These are phyloP conservation scores for Callyntrura guangdongensis DNA, from an alignment of 2,888 invertebrate species.

Conservation along the genomic window DNA sequence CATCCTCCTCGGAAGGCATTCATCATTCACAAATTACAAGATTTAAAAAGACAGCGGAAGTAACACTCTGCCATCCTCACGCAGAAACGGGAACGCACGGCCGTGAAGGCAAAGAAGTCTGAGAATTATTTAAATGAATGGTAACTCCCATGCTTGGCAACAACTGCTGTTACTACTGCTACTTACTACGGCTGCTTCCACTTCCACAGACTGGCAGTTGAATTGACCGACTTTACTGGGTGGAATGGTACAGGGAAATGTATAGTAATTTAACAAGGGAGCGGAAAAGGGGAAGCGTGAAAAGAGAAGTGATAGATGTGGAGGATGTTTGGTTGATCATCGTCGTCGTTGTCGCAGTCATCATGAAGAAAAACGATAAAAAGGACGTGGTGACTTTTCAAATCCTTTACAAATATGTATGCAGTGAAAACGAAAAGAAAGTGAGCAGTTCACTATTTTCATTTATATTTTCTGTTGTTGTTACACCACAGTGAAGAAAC, in stretches of 20 bases:
- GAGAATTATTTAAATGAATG: slow-evolving; percentile 54
- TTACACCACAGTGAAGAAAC: neutral
- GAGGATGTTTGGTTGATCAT: slow-evolving; percentile 46
- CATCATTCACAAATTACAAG: slow-evolving; percentile 64
- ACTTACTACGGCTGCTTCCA: neutral
- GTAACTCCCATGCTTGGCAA: neutral
- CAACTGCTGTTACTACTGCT: neutral
- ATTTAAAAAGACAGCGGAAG: slow-evolving; percentile 58
- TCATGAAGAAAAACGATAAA: slow-evolving; percentile 54
- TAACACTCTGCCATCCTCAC: slow-evolving; percentile 44
- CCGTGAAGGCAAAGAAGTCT: neutral
- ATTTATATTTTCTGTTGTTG: slow-evolving; percentile 2
- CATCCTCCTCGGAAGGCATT: slow-evolving; percentile 57
- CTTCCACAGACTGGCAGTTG: neutral
- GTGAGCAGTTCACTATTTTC: neutral
- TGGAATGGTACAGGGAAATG: slow-evolving; percentile 2
- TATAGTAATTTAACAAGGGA: slow-evolving; percentile 28
- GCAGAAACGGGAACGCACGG: neutral
- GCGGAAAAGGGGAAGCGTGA: slow-evolving; percentile 43
- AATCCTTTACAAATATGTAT: slow-evolving; percentile 65
- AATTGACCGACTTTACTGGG: slow-evolving; percentile 12
- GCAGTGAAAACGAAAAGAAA: slow-evolving; percentile 15
- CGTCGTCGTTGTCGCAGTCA: slow-evolving; percentile 50
- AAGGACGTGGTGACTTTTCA: slow-evolving; percentile 67
- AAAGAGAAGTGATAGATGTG: slow-evolving; percentile 42